phyloP scores from a whole-genome alignment of 64 coral and sea anemone species.

The Catalaphyllia jardinei region DNA sequence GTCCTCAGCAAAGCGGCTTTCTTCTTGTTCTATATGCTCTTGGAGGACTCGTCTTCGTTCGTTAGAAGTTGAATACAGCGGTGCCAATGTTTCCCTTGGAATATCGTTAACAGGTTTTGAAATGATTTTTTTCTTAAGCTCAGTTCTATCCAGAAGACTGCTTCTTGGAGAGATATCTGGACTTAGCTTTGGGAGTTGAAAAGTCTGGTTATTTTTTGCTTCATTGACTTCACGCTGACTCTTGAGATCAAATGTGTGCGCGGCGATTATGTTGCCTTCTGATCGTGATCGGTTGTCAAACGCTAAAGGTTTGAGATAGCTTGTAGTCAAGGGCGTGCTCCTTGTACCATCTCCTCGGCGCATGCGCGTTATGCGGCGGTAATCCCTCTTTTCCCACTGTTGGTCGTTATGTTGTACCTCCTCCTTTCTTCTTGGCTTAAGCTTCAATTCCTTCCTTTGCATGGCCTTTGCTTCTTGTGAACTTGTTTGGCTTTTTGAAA shows the following conservation, averaged over 20 bases:
- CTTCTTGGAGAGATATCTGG: not conserved
- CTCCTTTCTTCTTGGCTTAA: not conserved
- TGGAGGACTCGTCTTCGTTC: not conserved
- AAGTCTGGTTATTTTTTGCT: not conserved
- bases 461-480: not conserved
- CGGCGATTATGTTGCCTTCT: not conserved
- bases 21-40: conserved; percentile 6
- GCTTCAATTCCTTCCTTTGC: not conserved
- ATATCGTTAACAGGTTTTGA: not conserved
- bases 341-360: not conserved
- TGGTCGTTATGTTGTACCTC: not conserved
- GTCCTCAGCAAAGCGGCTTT: not conserved
- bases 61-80: not conserved
- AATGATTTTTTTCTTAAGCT: not conserved
- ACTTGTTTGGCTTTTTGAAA: not conserved
- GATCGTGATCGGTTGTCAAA: not conserved
- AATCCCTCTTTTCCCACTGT: not conserved
- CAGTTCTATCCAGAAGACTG: not conserved
- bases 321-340: not conserved
- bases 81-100: not conserved
- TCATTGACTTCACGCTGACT: not conserved
- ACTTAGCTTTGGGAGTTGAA: not conserved
- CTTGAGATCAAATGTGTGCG: conserved; percentile 5
- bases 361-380: not conserved
- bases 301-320: not conserved